Base-by-base conservation (phyloP, 2,797 vertebrate species). In the Bovichtus diacanthus region DNA sequence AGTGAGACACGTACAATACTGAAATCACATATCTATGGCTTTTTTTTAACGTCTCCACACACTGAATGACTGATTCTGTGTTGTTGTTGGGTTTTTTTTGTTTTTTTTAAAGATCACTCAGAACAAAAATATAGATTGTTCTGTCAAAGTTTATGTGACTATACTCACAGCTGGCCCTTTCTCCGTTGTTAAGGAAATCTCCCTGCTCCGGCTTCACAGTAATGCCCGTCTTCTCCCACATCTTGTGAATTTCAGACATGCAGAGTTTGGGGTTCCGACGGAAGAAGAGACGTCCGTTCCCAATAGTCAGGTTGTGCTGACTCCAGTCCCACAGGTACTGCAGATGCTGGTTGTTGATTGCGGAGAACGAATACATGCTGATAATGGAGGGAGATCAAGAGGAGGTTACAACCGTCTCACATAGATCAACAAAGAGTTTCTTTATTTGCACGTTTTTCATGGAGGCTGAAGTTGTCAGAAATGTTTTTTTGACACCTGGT, bases 311-410 rank as follows among this genome's bases (percentile, higher is more conserved):
- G 90, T 99, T 99, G 90, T 98, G 98, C 74, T 97, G 97, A 85
- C 87, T 96, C 98, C 98, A 99, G 94, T 99, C 97, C 98, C 98
- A 99, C 27, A 99, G 93, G 71, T 96, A 95, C 92, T 99, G 97
- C 70, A 99, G 90, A 89, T 99, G 96, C 91, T 98, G 97, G 95
- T 99, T 99, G 93, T 99, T 96, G 51, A 99, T 93, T 54, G 97
- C 97, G 0, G 96, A 97, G 94, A 99, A 99, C 0, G 98, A 95
- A 4, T 99, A 99, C 87, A 95, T 95, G 83, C 98, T 99, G 81
- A 47, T 0, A 27, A 74, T 0, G 2, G 46, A 60, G 58, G 38
- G 39, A 81, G 34, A 86, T 9, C 12, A 73, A 36, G 50, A 55
- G 15, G 12, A 47, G 21, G 64, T 87, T 73, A 76, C n/a, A 62